Evolutionary conservation across 2,113 vertebrate species (phyloP).

Genomic region (Lota lota): DNA sequence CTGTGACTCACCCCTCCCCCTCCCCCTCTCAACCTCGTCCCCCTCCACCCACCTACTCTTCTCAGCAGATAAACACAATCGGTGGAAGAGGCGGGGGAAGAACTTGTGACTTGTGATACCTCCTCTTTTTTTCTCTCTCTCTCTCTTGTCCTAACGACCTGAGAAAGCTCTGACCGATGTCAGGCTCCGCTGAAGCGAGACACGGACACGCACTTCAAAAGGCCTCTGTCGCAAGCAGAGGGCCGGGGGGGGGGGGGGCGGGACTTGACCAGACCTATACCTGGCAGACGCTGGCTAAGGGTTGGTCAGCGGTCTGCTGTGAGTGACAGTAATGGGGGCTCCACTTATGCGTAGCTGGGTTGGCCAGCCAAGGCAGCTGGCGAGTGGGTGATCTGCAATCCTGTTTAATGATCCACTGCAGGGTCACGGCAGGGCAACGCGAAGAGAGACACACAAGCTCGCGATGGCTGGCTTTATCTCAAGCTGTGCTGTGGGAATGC

Average conservation of each 20-base stretch:
- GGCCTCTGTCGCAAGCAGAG: conserved; percentile 16
- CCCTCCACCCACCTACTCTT: conserved; percentile 29
- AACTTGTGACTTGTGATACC: conserved; percentile 37
- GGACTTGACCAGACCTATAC: conserved; percentile 36
- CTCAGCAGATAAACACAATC: conserved; percentile 37
- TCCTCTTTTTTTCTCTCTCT: conserved; percentile 60
- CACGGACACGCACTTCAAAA: conserved; percentile 60
- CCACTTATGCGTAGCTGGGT: conserved; percentile 55
- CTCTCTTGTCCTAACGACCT: conserved; percentile 44
- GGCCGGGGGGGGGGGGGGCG: background rate
- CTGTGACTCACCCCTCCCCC: conserved; percentile 22
- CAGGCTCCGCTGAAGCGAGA: conserved; percentile 55
- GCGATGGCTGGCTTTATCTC: conserved; percentile 56
- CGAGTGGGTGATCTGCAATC: conserved; percentile 52
- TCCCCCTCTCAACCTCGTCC: conserved; percentile 18
- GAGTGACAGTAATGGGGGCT: conserved; percentile 62
- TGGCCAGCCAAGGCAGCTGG: conserved; percentile 45
- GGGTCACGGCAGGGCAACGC: conserved; percentile 51
- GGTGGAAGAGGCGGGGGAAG: conserved; percentile 31
- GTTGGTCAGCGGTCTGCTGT: conserved; percentile 45
- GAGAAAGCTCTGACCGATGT: conserved; percentile 59
- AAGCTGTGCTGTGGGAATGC: conserved; percentile 41
- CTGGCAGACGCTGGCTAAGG: conserved; percentile 36
- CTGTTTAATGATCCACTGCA: conserved; percentile 59
- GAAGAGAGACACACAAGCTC: conserved; percentile 37